Conservation (phyloP, 2,113 vertebrate genomes). For the Taurulus bubalis region DNA sequence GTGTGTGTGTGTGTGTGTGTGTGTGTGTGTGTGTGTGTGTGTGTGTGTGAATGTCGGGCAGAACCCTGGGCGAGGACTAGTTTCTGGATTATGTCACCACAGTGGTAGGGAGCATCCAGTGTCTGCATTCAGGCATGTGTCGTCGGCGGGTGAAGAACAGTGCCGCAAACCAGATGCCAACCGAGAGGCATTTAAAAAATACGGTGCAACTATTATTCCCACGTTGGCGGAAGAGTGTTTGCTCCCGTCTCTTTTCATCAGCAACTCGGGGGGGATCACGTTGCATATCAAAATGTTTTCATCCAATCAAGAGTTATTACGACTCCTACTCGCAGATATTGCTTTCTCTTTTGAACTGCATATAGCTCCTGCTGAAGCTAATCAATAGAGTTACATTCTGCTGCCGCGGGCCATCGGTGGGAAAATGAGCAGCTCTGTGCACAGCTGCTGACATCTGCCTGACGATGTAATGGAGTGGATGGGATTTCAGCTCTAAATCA, state of each 20-base stretch:
- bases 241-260: constrained; percentile 42
- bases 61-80: too few relatives aligned
- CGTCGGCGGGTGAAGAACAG: background rate
- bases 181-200: constrained; percentile 24
- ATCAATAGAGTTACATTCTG: constrained; percentile 66
- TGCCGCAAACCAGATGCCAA: background rate
- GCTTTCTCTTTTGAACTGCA: constrained; percentile 45
- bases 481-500: constrained; percentile 49
- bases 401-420: constrained; percentile 36
- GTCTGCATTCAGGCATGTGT: constrained; percentile 15
- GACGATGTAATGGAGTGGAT: constrained; percentile 27
- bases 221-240: background rate
- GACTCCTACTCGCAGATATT: constrained; percentile 36
- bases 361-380: constrained; percentile 45
- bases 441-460: constrained; percentile 57
- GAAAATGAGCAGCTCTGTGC: constrained; percentile 24
- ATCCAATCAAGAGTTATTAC: constrained; percentile 41
- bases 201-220: constrained; percentile 14
- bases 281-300: constrained; percentile 57
- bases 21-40: too few relatives aligned
- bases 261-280: constrained; percentile 25
- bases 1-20: background rate
- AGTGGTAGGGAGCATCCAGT: background rate
- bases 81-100: constrained; percentile 31
- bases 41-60: too few relatives aligned